These are phyloP conservation scores for Trematocara nigrifrons DNA, from an alignment of 2,113 vertebrate species.

Conservation along the genomic window DNA sequence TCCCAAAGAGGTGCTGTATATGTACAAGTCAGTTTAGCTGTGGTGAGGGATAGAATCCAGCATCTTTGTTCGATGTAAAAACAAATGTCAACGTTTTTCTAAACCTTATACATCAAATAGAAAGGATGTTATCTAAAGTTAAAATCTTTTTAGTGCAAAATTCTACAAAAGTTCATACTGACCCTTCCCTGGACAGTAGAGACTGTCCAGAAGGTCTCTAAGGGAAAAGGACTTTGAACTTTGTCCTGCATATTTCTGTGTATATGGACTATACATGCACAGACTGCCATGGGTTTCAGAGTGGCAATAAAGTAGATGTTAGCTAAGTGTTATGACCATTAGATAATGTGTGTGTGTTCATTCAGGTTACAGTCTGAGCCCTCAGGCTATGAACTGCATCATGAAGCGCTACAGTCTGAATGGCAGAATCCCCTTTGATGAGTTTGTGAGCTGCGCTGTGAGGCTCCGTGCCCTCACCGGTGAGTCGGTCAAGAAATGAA, in stretches of 20 bases:
- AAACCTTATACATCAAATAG: background rate
- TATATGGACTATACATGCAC: background rate
- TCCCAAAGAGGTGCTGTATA: background rate
- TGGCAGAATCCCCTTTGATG: conserved; percentile 87
- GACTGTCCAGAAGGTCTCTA: fast-evolving
- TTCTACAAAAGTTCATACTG: background rate
- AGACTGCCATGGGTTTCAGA: background rate
- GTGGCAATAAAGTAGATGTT: background rate
- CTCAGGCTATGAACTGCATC: conserved; percentile 82
- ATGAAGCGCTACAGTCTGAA: conserved; percentile 79
- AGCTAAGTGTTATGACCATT: background rate
- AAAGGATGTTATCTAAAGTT: background rate
- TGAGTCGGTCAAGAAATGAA: conserved; percentile 40
- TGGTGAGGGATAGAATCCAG: background rate
- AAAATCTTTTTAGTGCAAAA: background rate
- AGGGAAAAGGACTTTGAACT: background rate
- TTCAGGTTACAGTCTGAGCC: conserved; percentile 79
- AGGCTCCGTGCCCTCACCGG: conserved; percentile 87
- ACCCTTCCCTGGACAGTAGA: background rate
- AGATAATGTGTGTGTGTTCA: background rate
- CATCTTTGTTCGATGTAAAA: background rate
- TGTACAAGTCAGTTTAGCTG: background rate
- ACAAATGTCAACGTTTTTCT: background rate
- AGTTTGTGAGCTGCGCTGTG: conserved; percentile 88
- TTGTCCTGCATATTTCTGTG: background rate